Base-by-base conservation (phyloP, 1,140 invertebrate genomes). In the Sarcophaga bullata region DNA sequence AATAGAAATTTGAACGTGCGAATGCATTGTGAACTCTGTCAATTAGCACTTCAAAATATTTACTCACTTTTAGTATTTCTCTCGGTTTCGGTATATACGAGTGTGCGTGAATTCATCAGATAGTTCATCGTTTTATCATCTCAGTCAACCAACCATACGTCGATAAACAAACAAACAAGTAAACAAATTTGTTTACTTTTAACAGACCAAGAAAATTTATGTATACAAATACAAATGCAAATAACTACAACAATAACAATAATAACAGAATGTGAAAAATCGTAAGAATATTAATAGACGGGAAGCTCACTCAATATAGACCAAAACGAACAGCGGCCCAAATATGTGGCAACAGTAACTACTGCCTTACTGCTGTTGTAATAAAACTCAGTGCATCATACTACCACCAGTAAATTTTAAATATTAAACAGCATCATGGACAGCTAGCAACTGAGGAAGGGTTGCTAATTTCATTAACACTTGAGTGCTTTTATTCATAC, bases 391-490 rank as follows among this genome's bases (percentile, higher is more conserved):
- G 50, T 49, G 82, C 82, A 76, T 54, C 54, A 82, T 17, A 13
- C 62, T n/a, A n/a, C n/a, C n/a, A n/a, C n/a, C n/a, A n/a, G n/a
- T n/a, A n/a, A n/a, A n/a, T n/a, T n/a, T n/a, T 8, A 52, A 50
- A 50, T 9, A 13, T 13, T 8, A 68, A 68, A 25, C 75, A 76
- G 82, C 75, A 82, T 11, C n/a, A 80, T 47, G n/a, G 37, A 58
- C 4, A 54, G 10, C 1, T n/a, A n/a, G 7, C 13, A 47, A 15
- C 37, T 13, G 46, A 47, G 10, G 73, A 75, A 47, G 81, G 73
- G 88, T 86, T 89, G 88, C 88, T 89, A 89, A 89, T 89, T 89
- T 89, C 88, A 89, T 89, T 89, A 89, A 89, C 88, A 89, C 87
- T 58, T 80, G 15, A 78, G 78, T 80, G 82, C 46, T 81, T 54